Base-by-base conservation (phyloP, 2,888 invertebrate species). In the Scelioninae gen. 1 region DNA sequence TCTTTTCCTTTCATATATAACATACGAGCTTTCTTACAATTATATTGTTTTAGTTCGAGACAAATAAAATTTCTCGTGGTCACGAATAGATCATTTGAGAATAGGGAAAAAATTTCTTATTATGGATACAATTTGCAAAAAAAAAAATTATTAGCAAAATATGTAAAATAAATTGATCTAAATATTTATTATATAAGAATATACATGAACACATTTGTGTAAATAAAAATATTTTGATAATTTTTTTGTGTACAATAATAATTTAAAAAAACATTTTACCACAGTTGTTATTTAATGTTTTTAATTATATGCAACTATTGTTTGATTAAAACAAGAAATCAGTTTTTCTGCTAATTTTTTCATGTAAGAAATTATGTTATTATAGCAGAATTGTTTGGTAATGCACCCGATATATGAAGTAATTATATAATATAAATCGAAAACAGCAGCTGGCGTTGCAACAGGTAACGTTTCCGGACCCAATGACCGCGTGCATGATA, bases 391-490 rank as follows among this genome's bases (percentile, higher is more conserved):
- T 56, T 51, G 10, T 29, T 23, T 11, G 51, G 23, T 23, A 23
- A 23, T 23, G 23, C 23, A 23, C 0, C 51, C 11, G 13, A 40
- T 23, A 58, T 40, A 40, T 40, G 38, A 45, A 45, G 47, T 32
- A 66, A 68, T 76, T 68, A 76, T 62, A 43, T 53, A 68, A 68
- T 60, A 34, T 29, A 45, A 15, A 69, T 63, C 62, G 38, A 69
- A 62, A 63, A 5, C 2, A 31, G 72, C 79, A 72, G 72, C 58
- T 72, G 72, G 32, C 43, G 15, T 49, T 10, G 72, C 72, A 72
- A 79, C 72, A 79, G 79, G 79, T 79, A 72, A 79, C 58, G 15
- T 55, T 65, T 78, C 65, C 71, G 71, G 63, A 65, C 65, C 65
- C 71, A 68, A 68, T 74, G 68, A 80, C 68, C 72, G 53, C 66